A percentile compares a stretch with the other conserved stretches of the same genome.
phyloP scores from a whole-genome alignment of 92 coral and sea anemone genomes.

The Chrysogorgia sp. region DNA sequence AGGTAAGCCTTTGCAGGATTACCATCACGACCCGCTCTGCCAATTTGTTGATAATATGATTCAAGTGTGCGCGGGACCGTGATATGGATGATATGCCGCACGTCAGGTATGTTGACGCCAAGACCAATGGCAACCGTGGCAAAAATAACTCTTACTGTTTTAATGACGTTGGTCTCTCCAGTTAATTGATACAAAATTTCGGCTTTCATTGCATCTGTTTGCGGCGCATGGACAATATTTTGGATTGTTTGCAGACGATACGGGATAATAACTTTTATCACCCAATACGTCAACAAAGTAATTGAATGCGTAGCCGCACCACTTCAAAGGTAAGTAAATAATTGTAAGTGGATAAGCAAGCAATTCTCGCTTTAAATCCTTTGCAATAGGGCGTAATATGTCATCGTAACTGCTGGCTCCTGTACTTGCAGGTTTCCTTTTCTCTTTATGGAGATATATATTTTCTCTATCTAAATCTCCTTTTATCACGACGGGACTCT shows the following conservation, averaged over 20 bases:
- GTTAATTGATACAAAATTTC: slow-evolving; percentile 56
- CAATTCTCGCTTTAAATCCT: neutral
- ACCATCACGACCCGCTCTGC: slow-evolving; percentile 66
- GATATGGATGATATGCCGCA: slow-evolving; percentile 59
- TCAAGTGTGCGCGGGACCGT: slow-evolving; percentile 60
- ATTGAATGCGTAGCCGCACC: slow-evolving; percentile 61
- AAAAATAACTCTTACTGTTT: slow-evolving; percentile 57
- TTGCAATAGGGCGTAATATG: neutral
- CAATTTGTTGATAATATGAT: slow-evolving; percentile 62
- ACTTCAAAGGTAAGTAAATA: too few relatives aligned
- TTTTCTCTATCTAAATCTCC: slow-evolving; percentile 56
- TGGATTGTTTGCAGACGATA: neutral
- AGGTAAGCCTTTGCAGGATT: slow-evolving; percentile 37
- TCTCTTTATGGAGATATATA: slow-evolving; percentile 40
- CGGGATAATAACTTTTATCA: slow-evolving; percentile 36
- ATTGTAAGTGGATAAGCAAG: too few relatives aligned
- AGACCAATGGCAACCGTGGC: slow-evolving; percentile 64
- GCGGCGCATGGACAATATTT: slow-evolving; percentile 49
- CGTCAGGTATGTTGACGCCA: slow-evolving; percentile 53
- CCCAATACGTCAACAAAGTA: slow-evolving; percentile 30
- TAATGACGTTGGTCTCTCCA: slow-evolving; percentile 6
- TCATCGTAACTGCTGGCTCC: slow-evolving; percentile 45
- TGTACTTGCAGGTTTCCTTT: slow-evolving; percentile 45
- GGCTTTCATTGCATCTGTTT: slow-evolving; percentile 58
- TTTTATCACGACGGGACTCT: slow-evolving; percentile 31